phyloP scores from a whole-genome alignment of 2,888 invertebrate species.

The Horisme vitalbata region DNA sequence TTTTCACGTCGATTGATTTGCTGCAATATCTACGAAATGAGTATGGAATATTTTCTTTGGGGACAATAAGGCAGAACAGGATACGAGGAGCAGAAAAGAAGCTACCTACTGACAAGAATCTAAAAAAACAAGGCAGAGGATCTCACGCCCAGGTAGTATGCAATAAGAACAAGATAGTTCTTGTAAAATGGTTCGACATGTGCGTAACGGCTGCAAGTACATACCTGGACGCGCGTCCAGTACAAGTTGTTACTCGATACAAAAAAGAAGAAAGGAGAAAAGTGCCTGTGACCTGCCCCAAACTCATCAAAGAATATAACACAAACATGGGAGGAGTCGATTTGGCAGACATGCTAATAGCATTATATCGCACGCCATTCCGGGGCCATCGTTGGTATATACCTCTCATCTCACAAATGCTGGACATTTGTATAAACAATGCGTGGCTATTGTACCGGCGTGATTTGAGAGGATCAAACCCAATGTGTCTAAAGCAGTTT shows the following conservation, averaged over 20 bases:
- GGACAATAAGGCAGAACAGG: constrained; percentile 16
- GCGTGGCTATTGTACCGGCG: not conserved
- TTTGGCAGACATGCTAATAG: not conserved
- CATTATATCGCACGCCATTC: not conserved
- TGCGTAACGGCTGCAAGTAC: constrained; percentile 21
- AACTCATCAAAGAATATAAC: constrained; percentile 28
- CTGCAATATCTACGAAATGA: constrained; percentile 4
- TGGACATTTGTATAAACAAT: not conserved
- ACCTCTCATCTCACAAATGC: not conserved
- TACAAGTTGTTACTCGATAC: constrained; percentile 19
- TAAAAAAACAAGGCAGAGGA: constrained; percentile 11
- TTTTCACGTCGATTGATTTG: constrained; percentile 20
- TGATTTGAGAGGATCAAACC: not conserved
- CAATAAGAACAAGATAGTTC: constrained; percentile 24
- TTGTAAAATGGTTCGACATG: constrained; percentile 29
- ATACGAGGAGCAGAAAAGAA: constrained; percentile 14
- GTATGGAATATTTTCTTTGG: constrained; percentile 14
- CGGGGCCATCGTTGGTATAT: not conserved
- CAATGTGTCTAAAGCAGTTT: not conserved
- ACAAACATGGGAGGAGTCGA: not conserved
- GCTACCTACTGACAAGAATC: constrained; percentile 9
- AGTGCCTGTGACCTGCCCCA: constrained; percentile 17
- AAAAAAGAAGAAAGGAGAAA: constrained; percentile 26
- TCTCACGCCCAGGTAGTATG: constrained; percentile 17
- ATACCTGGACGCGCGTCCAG: constrained; percentile 5